phyloP scores from a whole-genome alignment of 2,797 vertebrate species.

The Peromyscus attwateri region DNA sequence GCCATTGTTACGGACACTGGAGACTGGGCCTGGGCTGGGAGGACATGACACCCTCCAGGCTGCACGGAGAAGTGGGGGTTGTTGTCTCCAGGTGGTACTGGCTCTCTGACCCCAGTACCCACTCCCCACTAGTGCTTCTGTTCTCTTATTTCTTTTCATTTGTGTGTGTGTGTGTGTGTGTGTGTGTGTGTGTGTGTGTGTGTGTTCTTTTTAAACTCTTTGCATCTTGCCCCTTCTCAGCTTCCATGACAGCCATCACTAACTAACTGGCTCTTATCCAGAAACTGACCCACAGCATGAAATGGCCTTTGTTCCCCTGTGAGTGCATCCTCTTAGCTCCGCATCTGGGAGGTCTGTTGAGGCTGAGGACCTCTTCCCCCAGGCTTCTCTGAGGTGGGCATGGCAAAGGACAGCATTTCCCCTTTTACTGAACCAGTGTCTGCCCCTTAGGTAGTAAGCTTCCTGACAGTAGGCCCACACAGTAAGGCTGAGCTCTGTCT shows the following conservation, averaged over 20 bases:
- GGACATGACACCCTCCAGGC: neutral
- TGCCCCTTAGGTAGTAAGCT: neutral
- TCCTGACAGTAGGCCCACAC: neutral
- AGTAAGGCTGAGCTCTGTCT: neutral
- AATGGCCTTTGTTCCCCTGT: neutral
- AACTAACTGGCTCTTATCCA: constrained; percentile 10
- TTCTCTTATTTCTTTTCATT: neutral
- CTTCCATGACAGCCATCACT: neutral
- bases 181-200: neutral
- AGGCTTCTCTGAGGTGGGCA: neutral
- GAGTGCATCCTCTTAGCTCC: neutral
- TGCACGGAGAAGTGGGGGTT: neutral
- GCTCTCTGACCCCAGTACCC: neutral
- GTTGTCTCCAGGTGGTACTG: neutral
- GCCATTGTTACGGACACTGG: neutral
- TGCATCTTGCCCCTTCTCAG: constrained; percentile 5
- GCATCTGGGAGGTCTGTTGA: neutral
- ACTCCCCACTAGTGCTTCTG: neutral
- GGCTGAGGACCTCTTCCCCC: neutral
- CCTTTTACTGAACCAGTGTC: neutral
- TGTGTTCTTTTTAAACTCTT: neutral
- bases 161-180: neutral
- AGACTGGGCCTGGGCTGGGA: neutral
- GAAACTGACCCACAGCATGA: neutral
- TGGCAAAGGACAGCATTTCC: neutral